Evolutionary conservation across 2,797 vertebrate genomes (phyloP).

Genomic region (Ceryle rudis): DNA sequence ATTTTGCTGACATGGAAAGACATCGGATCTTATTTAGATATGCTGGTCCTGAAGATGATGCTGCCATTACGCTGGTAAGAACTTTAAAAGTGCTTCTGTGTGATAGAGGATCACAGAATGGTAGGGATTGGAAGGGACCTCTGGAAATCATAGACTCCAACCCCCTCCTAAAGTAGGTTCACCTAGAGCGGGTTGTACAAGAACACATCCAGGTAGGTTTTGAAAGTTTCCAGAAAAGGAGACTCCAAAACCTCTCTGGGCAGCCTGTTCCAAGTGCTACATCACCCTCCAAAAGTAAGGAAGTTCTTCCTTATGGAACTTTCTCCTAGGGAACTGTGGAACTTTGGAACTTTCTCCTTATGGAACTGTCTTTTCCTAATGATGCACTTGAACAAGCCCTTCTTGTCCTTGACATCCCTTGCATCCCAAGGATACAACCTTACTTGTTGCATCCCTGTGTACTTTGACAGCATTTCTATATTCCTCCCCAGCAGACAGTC

Average conservation of each 20-base stretch:
- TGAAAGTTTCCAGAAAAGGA: too few relatives aligned
- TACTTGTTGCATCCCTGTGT: background rate
- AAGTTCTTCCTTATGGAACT: background rate
- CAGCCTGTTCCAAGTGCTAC: too few relatives aligned
- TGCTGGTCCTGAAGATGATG: slow-evolving; percentile 94
- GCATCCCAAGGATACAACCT: background rate
- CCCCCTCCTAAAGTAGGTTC: too few relatives aligned
- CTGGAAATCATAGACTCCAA: background rate
- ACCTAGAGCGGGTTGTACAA: too few relatives aligned
- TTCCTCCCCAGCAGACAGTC: background rate
- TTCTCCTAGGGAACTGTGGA: too few relatives aligned
- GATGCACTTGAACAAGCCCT: background rate
- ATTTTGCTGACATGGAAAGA: slow-evolving; percentile 97
- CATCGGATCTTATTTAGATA: slow-evolving; percentile 95
- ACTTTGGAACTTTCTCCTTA: background rate
- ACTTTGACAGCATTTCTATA: background rate
- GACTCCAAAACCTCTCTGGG: too few relatives aligned
- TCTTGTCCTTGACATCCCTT: background rate
- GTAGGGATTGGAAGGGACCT: background rate
- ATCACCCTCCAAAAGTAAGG: background rate
- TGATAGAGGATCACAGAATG: background rate
- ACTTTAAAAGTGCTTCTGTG: background rate
- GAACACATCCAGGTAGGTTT: too few relatives aligned
- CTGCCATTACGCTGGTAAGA: slow-evolving; percentile 95
- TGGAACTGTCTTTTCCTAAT: background rate